Base-by-base conservation (phyloP, 1,140 invertebrate species). In the Drosophila rufa region DNA sequence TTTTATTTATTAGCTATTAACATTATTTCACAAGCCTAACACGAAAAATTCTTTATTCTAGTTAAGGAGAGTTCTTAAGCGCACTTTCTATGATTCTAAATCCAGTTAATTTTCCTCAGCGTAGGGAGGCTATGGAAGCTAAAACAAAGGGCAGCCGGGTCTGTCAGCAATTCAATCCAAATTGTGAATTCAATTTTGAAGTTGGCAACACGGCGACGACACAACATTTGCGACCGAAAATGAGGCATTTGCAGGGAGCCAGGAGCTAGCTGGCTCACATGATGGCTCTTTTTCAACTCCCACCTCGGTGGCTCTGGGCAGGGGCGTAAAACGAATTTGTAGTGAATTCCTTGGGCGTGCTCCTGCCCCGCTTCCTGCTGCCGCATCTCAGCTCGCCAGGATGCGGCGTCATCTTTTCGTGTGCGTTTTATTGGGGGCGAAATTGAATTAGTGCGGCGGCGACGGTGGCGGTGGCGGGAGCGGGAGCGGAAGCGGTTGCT, bases 401-500 rank as follows among this genome's bases (percentile, higher is more conserved):
- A 76, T 66, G 79, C 80, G 80, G 62, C 61, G 69, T 68, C 77
- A 75, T 80, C 69, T 69, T 73, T 79, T 80, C 76, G 68, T 83
- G 80, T 83, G 75, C 80, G 80, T 78, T 84, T 84, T 86, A 86
- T 82, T 86, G 82, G 80, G 74, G 48, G 69, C 75, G 69, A 90
- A 89, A 89, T 89, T 89, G 85, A 89, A 90, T 89, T 89, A 89
- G 80, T 84, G 85, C 61, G 78, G 64, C 38, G 38, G 46, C 38
- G 67, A 65, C 36, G n/a, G n/a, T 69, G 77, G 73, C 62, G 33
- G 30, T 30, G 62, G 61, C 47, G 70, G 78, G 78, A 82, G 48
- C 85, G 85, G 85, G 81, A 87, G 51, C 85, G 85, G 85, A 89
- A 89, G 85, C 85, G 85, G 85, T 89, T 89, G 85, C 85, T 84